Evolutionary conservation across 2,888 invertebrate genomes (phyloP).

Genomic region (Spodoptera littoralis): DNA sequence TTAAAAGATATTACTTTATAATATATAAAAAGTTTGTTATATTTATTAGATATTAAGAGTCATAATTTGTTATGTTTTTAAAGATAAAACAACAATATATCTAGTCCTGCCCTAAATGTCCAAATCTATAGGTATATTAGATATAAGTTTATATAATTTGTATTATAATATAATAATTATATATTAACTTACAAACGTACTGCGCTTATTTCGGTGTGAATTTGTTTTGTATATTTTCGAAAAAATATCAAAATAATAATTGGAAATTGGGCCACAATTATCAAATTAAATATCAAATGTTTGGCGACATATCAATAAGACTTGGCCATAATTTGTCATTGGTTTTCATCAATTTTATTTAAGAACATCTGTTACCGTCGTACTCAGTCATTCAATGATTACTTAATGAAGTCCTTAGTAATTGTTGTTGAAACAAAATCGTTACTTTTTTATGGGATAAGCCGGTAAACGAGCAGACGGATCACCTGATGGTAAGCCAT

Average conservation of each 20-base stretch:
- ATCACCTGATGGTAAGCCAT: too few relatives aligned
- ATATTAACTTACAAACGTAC: slow-evolving; percentile 7
- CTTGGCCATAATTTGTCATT: neutral
- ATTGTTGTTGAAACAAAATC: too few relatives aligned
- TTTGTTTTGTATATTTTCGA: slow-evolving; percentile 10
- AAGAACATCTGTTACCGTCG: too few relatives aligned
- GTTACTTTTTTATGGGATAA: too few relatives aligned
- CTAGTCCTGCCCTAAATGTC: slow-evolving; percentile 60
- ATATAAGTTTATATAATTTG: slow-evolving; percentile 40
- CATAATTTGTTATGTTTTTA: slow-evolving; percentile 51
- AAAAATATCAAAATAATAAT: slow-evolving; percentile 1
- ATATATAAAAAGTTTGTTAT: slow-evolving; percentile 1
- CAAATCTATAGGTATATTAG: slow-evolving; percentile 46
- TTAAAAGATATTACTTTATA: neutral
- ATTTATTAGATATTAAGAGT: slow-evolving; percentile 48
- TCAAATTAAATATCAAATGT: too few relatives aligned
- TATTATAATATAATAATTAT: slow-evolving; percentile 1
- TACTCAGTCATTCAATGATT: too few relatives aligned
- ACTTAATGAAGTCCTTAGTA: too few relatives aligned
- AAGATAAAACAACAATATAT: slow-evolving; percentile 19
- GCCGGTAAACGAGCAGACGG: too few relatives aligned
- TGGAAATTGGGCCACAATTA: neutral
- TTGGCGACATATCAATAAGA: slow-evolving; percentile 10
- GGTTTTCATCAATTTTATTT: neutral
- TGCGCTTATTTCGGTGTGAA: slow-evolving; percentile 40